Base-by-base conservation (phyloP, 2,797 vertebrate species). In the Eulemur rubriventer region DNA sequence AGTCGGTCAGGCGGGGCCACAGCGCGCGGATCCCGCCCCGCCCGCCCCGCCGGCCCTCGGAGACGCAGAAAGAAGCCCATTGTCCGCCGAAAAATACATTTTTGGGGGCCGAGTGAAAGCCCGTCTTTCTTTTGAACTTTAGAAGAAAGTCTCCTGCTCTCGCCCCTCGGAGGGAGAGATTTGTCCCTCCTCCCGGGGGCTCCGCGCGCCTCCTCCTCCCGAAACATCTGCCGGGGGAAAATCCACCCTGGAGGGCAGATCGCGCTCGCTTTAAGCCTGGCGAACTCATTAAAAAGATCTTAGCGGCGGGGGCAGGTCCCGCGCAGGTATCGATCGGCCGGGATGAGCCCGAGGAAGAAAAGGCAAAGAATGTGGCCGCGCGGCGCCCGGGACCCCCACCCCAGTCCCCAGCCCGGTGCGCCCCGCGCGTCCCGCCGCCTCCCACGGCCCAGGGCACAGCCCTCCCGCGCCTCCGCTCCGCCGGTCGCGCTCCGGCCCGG, bases 281-380 rank as follows among this genome's bases (percentile, higher is more conserved):
- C 89, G 48, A 98, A 98, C 98, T 99, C 98, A 99, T 99, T 99
- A 98, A 98, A 99, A 99, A 98, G 98, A 98, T 98, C 98, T 99
- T 99, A 99, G 98, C 89, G 97, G 97, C 96, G 97, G 96, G 98
- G 97, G 98, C 97, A 97, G 97, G 98, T 97, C 98, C 98, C 75
- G 97, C 95, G 97, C 98, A 97, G 98, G 95, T 97, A 98, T 96
- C 89, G 97, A 96, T 97, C 95, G 93, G 50, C 94, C n/a, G 41
- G 92, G 92, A 78, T 41, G 92, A 96, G 96, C 86, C 81, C 7
- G 52, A 90, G 38, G 35, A 69, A 38, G 22, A 94, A 95, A 92
- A 92, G 87, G 69, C 50, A 26, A 93, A 93, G 96, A 92, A 91
- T 70, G 92, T 35, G 88, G 59, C 61, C 6, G 69, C 24, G 20